Conservation (phyloP, 2,888 invertebrate genomes). For the Ormia ochracea region DNA sequence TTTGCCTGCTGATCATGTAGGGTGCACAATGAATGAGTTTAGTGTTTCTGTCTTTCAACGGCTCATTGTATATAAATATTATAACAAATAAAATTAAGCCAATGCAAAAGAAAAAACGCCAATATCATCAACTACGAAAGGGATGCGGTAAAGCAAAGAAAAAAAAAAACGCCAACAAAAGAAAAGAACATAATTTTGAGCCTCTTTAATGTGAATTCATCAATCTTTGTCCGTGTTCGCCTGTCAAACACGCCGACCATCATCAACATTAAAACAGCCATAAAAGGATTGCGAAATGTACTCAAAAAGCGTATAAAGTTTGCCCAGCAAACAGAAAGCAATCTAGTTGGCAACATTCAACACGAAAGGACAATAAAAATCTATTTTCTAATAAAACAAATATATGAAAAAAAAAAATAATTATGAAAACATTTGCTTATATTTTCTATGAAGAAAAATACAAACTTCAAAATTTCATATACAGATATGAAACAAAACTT, state of each 20-base stretch:
- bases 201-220: conserved; percentile 72
- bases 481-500: no score
- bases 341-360: no score
- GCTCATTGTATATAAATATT: conserved; percentile 38
- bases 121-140: conserved; percentile 37
- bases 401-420: no score
- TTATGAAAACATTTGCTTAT: no score
- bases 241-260: conserved; percentile 74
- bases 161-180: conserved; percentile 15
- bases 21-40: conserved; percentile 42
- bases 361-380: no score
- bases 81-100: conserved; percentile 44
- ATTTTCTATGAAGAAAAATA: no score
- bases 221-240: conserved; percentile 72
- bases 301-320: not conserved
- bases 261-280: conserved; percentile 72
- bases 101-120: conserved; percentile 26
- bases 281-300: conserved; percentile 70
- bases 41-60: no score
- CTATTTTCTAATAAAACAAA: no score
- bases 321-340: not conserved
- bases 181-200: conserved; percentile 44
- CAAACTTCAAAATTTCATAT: no score
- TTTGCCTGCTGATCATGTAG: no score
- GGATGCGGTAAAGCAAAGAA: not conserved